These are phyloP conservation scores for Hippocampus guttulatus DNA, from an alignment of 2,113 vertebrate species.

Conservation along the genomic window DNA sequence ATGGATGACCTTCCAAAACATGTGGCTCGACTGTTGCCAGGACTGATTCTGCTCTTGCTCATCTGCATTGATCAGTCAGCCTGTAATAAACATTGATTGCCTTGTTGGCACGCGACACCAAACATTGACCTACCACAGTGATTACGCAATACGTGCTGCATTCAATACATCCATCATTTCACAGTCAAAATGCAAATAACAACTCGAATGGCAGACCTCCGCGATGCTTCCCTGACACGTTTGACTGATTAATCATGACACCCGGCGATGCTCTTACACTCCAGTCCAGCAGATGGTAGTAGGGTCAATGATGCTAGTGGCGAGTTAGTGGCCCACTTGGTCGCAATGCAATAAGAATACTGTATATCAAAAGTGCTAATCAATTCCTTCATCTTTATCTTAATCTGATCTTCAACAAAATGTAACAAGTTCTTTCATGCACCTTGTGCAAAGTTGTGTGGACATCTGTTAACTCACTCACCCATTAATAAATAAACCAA, in stretches of 20 bases:
- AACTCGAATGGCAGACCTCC: not conserved
- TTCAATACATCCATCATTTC: not conserved
- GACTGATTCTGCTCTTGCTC: conserved; percentile 15
- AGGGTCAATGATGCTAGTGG: not conserved
- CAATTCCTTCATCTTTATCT: not conserved
- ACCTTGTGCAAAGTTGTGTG: not conserved
- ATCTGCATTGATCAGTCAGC: conserved; percentile 27
- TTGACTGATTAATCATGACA: not conserved
- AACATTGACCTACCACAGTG: conserved; percentile 21
- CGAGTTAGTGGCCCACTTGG: not conserved
- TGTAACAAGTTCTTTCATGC: not conserved
- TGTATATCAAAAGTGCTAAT: not conserved
- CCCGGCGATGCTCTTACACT: not conserved
- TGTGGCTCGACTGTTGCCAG: not conserved
- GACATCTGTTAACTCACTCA: not conserved
- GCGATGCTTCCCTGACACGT: not conserved
- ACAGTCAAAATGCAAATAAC: not conserved
- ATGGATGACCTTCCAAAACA: conserved; percentile 11
- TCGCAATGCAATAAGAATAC: not conserved
- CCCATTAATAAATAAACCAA: not conserved
- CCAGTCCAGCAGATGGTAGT: not conserved
- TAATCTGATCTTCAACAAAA: not conserved
- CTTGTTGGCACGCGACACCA: conserved; percentile 37
- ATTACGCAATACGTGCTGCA: not conserved
- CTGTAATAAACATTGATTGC: conserved; percentile 40